Percentiles rank a stretch among this genome's conserved stretches.
Conservation (phyloP, 2,888 invertebrate species). For the Leptopilina syphax region DNA sequence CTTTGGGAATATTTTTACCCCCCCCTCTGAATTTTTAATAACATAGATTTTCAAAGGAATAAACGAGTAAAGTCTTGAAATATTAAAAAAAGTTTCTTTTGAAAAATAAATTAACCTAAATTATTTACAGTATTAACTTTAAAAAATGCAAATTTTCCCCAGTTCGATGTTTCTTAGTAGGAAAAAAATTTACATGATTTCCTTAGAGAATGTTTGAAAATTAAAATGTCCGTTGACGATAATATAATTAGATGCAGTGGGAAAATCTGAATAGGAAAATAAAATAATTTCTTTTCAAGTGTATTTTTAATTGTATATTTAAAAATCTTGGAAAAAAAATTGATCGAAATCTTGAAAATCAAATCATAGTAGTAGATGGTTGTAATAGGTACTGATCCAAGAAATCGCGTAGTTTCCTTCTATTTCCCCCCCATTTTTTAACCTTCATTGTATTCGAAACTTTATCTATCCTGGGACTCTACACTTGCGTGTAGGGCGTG, state of each 20-base stretch:
- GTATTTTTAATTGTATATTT: not conserved
- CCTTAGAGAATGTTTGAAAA: too few relatives aligned
- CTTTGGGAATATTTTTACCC: too few relatives aligned
- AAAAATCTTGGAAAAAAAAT: conserved; percentile 12
- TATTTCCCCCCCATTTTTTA: conserved; percentile 6
- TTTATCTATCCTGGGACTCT: conserved; percentile 50
- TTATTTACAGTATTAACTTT: too few relatives aligned
- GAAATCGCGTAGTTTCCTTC: conserved; percentile 45
- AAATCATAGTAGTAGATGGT: conserved; percentile 40
- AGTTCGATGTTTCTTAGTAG: too few relatives aligned
- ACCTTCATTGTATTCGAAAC: conserved; percentile 48
- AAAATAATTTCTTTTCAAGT: too few relatives aligned
- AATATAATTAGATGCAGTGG: not conserved
- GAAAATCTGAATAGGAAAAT: not conserved
- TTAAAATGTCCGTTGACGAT: not conserved
- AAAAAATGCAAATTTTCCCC: too few relatives aligned
- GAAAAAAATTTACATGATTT: too few relatives aligned
- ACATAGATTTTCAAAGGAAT: not conserved
- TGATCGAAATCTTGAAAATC: conserved; percentile 38
- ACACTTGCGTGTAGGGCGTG: conserved; percentile 69
- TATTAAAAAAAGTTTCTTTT: too few relatives aligned
- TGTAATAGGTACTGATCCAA: conserved; percentile 30
- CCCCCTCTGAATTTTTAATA: not conserved
- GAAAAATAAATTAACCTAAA: too few relatives aligned
- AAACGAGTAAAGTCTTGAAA: not conserved